Conservation (phyloP, 2,888 invertebrate species). For the Napeogenes inachia region DNA sequence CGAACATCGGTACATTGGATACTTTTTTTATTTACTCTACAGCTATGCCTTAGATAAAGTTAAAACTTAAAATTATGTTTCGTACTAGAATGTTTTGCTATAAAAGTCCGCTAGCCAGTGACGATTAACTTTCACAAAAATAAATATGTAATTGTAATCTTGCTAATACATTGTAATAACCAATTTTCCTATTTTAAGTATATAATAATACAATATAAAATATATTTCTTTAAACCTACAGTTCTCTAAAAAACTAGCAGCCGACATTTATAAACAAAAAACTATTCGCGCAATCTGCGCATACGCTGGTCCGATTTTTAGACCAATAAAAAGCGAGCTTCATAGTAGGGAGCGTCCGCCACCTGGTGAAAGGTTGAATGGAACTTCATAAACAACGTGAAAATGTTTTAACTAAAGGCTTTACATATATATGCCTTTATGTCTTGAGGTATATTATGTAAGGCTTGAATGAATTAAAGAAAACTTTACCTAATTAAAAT, state of each 20-base stretch:
- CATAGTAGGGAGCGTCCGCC: conserved; percentile 34
- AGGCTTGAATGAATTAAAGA: not conserved
- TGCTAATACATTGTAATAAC: conserved; percentile 1
- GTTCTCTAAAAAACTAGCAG: too few species aligned
- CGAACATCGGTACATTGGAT: too few species aligned
- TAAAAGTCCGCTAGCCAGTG: not conserved
- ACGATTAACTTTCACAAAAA: conserved; percentile 3
- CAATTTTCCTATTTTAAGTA: not conserved
- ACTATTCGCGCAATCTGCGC: conserved; percentile 14
- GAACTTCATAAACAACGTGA: not conserved
- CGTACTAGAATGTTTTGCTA: not conserved
- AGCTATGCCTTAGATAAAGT: too few species aligned
- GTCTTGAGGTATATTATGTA: too few species aligned
- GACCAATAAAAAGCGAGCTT: conserved; percentile 19
- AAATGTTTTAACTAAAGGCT: conserved; percentile 1
- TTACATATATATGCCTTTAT: too few species aligned
- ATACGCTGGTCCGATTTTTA: conserved; percentile 18
- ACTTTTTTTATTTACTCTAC: too few species aligned
- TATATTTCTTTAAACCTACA: too few species aligned
- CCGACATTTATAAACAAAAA: not conserved
- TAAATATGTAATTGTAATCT: not conserved
- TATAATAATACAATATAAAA: not conserved
- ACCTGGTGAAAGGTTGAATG: conserved; percentile 36
- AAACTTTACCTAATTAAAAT: too few species aligned
- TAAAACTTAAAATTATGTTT: too few species aligned